Percentiles rank a stretch among this genome's conserved stretches.
Conservation (phyloP, 2,113 vertebrate species). For the Dipodomys merriami region DNA sequence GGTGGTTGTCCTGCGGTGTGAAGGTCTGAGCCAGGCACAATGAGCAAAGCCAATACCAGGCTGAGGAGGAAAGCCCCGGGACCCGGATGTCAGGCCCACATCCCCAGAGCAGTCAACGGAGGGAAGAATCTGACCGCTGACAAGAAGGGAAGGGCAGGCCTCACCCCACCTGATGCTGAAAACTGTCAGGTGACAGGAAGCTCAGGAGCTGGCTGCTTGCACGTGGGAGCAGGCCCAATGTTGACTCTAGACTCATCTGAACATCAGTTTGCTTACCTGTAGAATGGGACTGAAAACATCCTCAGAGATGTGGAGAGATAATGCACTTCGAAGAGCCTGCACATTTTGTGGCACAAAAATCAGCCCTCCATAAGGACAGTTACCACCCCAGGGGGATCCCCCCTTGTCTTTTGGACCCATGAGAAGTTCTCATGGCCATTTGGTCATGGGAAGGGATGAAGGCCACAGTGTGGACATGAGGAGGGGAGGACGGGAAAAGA, state of each 20-base stretch:
- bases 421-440: neutral
- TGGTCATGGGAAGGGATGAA: neutral
- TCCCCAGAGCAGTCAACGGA: neutral
- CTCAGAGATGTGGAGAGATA: neutral
- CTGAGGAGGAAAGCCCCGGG: neutral
- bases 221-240: neutral
- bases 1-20: accelerated
- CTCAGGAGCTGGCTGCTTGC: neutral
- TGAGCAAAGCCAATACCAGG: neutral
- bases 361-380: neutral
- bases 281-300: neutral
- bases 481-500: neutral
- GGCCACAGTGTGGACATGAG: neutral
- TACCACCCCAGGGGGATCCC: neutral
- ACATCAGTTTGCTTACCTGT: neutral
- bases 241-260: neutral
- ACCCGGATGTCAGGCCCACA: neutral
- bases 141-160: neutral
- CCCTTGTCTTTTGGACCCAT: neutral
- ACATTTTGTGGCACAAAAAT: neutral
- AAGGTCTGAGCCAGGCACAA: neutral
- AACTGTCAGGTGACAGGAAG: neutral
- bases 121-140: neutral
- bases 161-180: neutral
- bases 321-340: accelerated